Base-by-base conservation (phyloP, 2,113 vertebrate species). In the Synchiropus splendidus region DNA sequence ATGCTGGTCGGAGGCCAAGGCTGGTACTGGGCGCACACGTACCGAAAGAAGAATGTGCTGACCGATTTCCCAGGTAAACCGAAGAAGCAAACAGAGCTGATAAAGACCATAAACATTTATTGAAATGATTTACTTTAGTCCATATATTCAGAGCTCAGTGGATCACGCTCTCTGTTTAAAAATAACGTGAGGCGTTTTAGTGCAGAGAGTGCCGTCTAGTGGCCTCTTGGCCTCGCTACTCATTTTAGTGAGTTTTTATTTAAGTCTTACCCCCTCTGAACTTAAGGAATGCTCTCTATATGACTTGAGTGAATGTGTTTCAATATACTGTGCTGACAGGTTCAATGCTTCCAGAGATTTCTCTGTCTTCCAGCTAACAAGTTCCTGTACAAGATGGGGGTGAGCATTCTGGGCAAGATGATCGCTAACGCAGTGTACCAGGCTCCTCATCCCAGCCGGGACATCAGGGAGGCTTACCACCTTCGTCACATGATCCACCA, bases 321-420 rank as follows among this genome's bases (percentile, higher is more conserved):
- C n/a, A n/a, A n/a, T n/a, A n/a, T 27, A 27, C 21, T 27, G 21
- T 27, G 21, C 8, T 27, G 4, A 27, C 4, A 27, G 4, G 8
- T 8, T 27, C 21, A 8, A 27, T 8, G 21, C 4, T 27, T n/a
- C n/a, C 9, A 13, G 31, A 36, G 10, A 27, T 13, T n/a, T 14
- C 2, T 36, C n/a, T n/a, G 4, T 27, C 21, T 27, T 67, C 36
- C 58, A 82, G 77, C 85, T 42, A 94, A 94, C 70, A 83, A 75
- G 42, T 84, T 93, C 44, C 80, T 95, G 36, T 92, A 83, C 63
- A 68, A 66, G 40, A 88, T 95, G 51, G 92, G 92, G 18, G 54
- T 95, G 59, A 89, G 84, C 53, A 51, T 97, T 36, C 49, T 90
- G 58, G 74, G 48, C 6, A 42, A 54, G 16, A 84, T 61, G 0